Evolutionary conservation across 2,113 vertebrate genomes (phyloP).

Genomic region (Austrofundulus limnaeus): DNA sequence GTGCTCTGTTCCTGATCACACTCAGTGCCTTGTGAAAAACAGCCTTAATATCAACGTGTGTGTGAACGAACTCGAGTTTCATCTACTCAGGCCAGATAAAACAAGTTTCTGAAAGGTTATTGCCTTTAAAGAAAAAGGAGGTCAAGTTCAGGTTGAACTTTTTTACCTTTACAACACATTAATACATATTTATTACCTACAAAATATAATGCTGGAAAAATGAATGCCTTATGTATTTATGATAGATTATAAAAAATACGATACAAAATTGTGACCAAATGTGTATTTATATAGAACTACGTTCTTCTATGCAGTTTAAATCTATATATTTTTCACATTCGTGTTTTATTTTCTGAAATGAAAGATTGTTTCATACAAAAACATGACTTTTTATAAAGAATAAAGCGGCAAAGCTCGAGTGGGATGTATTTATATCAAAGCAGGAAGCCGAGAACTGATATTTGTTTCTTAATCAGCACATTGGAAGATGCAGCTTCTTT

Average conservation of each 20-base stretch:
- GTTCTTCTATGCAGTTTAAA: slow-evolving; percentile 54
- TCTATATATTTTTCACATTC: not conserved
- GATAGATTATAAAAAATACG: slow-evolving; percentile 31
- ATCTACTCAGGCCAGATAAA: slow-evolving; percentile 56
- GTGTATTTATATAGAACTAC: slow-evolving; percentile 65
- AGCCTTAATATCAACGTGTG: slow-evolving; percentile 29
- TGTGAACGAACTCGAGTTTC: slow-evolving; percentile 36
- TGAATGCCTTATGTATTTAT: slow-evolving; percentile 65
- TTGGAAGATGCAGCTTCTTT: not conserved
- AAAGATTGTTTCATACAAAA: slow-evolving; percentile 34
- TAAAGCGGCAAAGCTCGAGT: slow-evolving; percentile 13
- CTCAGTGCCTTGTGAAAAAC: slow-evolving; percentile 32
- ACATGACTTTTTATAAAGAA: slow-evolving; percentile 18
- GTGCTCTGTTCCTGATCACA: slow-evolving; percentile 10
- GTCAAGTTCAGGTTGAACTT: slow-evolving; percentile 12
- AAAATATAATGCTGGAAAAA: slow-evolving; percentile 51
- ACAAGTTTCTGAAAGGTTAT: slow-evolving; percentile 3
- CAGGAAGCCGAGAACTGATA: not conserved
- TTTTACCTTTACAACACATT: slow-evolving; percentile 1
- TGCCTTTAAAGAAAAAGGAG: slow-evolving; percentile 8
- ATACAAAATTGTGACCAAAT: slow-evolving; percentile 45
- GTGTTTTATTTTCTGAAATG: slow-evolving; percentile 45
- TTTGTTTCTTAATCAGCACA: not conserved
- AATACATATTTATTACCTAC: slow-evolving; percentile 57
- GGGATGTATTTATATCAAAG: not conserved